Evolutionary conservation across 1,140 invertebrate species (phyloP), one percentile per base, ranked within the genome.

Genomic region (Cydia splendana): DNA sequence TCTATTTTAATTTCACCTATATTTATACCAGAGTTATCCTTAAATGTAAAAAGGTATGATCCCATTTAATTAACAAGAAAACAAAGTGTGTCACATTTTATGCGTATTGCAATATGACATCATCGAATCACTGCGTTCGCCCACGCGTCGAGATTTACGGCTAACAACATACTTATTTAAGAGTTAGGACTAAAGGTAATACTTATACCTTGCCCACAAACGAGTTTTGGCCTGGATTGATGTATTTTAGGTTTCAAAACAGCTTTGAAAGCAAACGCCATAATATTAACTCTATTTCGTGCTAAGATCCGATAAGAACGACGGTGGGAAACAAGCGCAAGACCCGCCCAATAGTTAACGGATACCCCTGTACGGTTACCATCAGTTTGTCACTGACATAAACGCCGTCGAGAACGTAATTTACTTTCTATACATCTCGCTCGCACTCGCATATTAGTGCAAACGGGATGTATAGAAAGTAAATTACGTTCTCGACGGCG

Each of bases 71-170:
- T 71, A 71, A 71, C 67, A 71, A 71, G 67, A 71, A 71, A 71
- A 62, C 57, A 12, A 62, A 69, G 24, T 71, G 67, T 71, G 67
- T 71, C 67, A 69, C 15, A 71, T 42, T 71, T 34, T 18, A 71
- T 71, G 34, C 67, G n/a, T 42, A 42, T 38, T 71, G 67, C 67
- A 71, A n/a, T 71, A 71, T 71, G 67, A 71, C 67, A 71, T 71
- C 67, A 71, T 18, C 30, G 34, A 38, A 71, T 38, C 67, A 71
- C 12, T 69, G 34, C 34, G 38, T 10, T 10, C 34, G 67, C 67
- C 67, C 7, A 71, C 67, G 67, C 18, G 24, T 71, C 67, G 67
- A 24, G n/a, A 71, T 71, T 71, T 71, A 71, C 67, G 12, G 30
- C 67, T 71, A 71, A 71, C 30, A 42, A 12, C 67, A 38, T 42